phyloP scores from a whole-genome alignment of 2,797 vertebrate species.

The Myotis daubentonii region DNA sequence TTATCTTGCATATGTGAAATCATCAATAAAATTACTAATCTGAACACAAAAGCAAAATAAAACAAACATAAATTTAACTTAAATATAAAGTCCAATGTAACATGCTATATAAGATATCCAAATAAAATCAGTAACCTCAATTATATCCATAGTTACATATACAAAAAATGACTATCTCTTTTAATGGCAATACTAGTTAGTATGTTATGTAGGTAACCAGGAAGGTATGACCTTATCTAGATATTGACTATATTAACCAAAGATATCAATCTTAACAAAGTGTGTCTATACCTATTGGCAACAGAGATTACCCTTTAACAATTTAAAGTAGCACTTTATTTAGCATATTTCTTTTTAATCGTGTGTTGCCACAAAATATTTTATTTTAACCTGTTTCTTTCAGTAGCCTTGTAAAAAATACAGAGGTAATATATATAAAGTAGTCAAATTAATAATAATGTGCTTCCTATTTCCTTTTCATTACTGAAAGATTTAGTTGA shows the following conservation, averaged over 20 bases:
- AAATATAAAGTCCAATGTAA: not conserved
- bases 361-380: not conserved
- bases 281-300: not conserved
- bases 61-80: not conserved
- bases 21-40: not conserved
- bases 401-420: not conserved
- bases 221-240: not conserved
- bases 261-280: not conserved
- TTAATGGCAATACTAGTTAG: fast-evolving
- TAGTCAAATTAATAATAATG: not conserved
- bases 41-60: not conserved
- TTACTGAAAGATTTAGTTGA: not conserved
- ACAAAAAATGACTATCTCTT: not conserved
- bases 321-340: not conserved
- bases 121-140: not conserved
- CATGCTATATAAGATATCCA: not conserved
- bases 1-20: not conserved
- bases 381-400: slow-evolving; percentile 8
- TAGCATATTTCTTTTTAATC: not conserved
- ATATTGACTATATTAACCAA: not conserved
- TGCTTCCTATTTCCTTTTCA: not conserved
- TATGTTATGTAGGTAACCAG: not conserved
- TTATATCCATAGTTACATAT: not conserved
- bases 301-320: not conserved
- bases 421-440: not conserved